These are phyloP conservation scores for Branchipolynoe longqiensis DNA, from an alignment of 2,888 invertebrate genomes.

Conservation along the genomic window DNA sequence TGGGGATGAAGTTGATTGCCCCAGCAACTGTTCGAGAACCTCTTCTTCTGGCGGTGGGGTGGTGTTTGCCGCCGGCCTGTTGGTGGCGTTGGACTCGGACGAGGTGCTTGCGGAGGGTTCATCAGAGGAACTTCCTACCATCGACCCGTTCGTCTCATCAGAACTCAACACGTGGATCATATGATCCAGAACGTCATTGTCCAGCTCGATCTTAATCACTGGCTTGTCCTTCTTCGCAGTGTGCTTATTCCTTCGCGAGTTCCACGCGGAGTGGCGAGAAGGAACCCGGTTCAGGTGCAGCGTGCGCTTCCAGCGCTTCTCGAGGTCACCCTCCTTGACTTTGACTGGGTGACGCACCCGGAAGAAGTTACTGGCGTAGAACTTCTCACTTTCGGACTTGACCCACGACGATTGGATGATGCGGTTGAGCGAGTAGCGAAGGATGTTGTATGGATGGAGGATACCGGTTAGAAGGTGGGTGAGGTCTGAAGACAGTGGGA, in stretches of 20 bases:
- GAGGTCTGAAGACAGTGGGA: neutral
- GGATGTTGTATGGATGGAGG: neutral
- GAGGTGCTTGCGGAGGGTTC: neutral
- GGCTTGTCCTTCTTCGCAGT: too few relatives aligned
- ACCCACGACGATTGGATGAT: neutral
- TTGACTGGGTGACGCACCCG: conserved; percentile 10
- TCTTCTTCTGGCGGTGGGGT: too few relatives aligned
- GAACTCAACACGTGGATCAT: too few relatives aligned
- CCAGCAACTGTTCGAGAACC: too few relatives aligned
- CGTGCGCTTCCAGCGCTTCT: conserved; percentile 27
- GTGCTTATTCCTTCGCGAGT: too few relatives aligned
- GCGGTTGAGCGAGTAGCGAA: conserved; percentile 37
- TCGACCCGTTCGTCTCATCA: too few relatives aligned
- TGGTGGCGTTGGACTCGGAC: neutral
- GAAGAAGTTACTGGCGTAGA: conserved; percentile 49
- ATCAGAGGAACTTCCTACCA: too few relatives aligned
- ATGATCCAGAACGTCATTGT: too few relatives aligned
- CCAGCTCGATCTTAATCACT: too few relatives aligned
- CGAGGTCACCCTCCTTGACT: neutral
- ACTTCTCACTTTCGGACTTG: neutral
- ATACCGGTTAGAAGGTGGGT: neutral
- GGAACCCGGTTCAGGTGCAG: neutral
- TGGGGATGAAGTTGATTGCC: too few relatives aligned
- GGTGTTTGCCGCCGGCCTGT: neutral
- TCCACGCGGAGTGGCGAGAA: neutral